Base-by-base conservation (phyloP, 2,888 invertebrate genomes). In the Auanema sp. region DNA sequence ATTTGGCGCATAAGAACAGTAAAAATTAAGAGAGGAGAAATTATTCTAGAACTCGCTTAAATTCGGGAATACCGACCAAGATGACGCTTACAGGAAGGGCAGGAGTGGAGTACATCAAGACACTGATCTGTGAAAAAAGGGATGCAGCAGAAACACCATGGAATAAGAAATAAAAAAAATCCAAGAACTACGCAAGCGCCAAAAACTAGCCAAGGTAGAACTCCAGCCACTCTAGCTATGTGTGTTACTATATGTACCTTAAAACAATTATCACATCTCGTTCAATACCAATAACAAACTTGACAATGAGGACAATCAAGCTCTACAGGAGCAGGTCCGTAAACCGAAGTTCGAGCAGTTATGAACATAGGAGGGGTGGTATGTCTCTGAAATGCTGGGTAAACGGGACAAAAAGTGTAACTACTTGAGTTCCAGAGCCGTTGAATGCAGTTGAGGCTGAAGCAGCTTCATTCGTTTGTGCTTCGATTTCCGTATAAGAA, bases 241-340 rank as follows among this genome's bases (percentile, higher is more conserved):
- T 79, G 76, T 8, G 77, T 79, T 5, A 81, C 79, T 14, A 82
- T 79, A 66, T 81, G 80, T 5, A 74, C 69, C 75, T 78, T 67
- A 44, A 70, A 65, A 33, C 33, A 33, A 33, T 8, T 33, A 5
- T 33, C 33, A 33, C 4, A 33, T 33, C 33, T 5, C 8, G 4
- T 5, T 33, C 8, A 33, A 33, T 8, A 8, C 33, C 8, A 8
- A 33, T 33, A 33, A 12, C 64, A 44, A 42, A 81, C 81, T 62
- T 76, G 72, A 59, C 79, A 81, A 62, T 76, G 75, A 6, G 77
- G 75, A 55, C 81, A 81, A 61, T 83, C 80, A 72, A 78, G 76
- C 58, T 83, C 79, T 4, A 81, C 76, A 1, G 81, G 81, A 54
- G 71, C 63, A 40, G 78, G 75, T 10, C 72, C 74, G 50, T 72